Base-by-base conservation (phyloP, 2,113 vertebrate species). In the Otolemur garnettii region DNA sequence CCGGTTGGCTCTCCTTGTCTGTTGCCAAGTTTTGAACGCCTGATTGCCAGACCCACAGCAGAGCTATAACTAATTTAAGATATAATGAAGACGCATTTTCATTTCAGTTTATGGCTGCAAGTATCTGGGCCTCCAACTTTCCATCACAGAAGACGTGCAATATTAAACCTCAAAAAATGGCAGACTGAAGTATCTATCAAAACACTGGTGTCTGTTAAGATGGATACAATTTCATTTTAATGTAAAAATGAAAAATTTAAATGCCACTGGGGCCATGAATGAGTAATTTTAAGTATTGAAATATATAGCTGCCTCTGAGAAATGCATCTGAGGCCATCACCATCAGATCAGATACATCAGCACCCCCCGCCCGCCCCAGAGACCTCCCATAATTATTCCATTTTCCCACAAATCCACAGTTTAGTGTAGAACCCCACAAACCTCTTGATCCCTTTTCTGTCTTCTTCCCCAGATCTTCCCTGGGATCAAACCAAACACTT, bases 21-120 rank as follows among this genome's bases (percentile, higher is more conserved):
- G 26, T 92, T 97, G 95, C 90, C 96, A 97, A 90, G 75, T 96
- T 97, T 97, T 95, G 90, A 97, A 96, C 96, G 93, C 96, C 87
- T 87, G 10, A 86, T 83, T 97, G 78, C 68, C 66, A 96, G 94
- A 84, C 33, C 35, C 93, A 94, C 21, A 89, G 91, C 78, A 94
- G 82, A 71, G n/a, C 38, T 95, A 79, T 60, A 96, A 85, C 59
- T 95, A 94, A 97, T 98, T 93, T 95, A 92, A 83, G 78, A 22
- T 68, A 95, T 86, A 88, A 91, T 13, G 18, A 94, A 35, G 55
- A 94, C 95, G 88, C 28, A 42, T 85, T 95, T 83, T 96, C 62
- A 83, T 92, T 95, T 74, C 78, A 94, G 26, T 75, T 95, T 84
- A 69, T 91, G 45, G 22, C 68, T 93, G 19, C 1, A 62, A 85